Evolutionary conservation across 1,140 invertebrate genomes (phyloP).

Genomic region (Scaptomyza pallida): DNA sequence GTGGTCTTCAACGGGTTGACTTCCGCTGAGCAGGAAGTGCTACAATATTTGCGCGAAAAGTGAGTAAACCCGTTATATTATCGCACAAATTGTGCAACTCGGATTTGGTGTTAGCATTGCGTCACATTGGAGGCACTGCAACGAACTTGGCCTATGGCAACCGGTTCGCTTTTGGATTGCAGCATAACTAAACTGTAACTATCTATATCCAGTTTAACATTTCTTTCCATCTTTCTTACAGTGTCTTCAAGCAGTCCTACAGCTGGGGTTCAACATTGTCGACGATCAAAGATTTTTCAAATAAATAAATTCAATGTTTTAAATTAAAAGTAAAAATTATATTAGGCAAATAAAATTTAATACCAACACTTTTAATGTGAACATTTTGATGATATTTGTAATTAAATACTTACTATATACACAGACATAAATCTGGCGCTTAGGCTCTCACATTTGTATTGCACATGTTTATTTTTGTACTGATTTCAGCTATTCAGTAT

Average conservation of each 20-base stretch:
- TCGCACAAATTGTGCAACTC: constrained; percentile 56
- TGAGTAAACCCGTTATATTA: constrained; percentile 82
- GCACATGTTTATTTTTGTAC: background rate
- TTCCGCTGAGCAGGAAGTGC: constrained; percentile 86
- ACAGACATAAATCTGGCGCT: background rate
- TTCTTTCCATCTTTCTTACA: constrained; percentile 38
- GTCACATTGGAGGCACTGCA: constrained; percentile 46
- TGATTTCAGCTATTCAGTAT: constrained; percentile 25
- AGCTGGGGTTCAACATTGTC: constrained; percentile 77
- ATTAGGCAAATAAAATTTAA: no score
- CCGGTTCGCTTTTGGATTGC: constrained; percentile 22
- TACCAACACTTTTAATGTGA: no score
- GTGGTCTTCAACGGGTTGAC: constrained; percentile 86
- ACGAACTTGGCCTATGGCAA: constrained; percentile 69
- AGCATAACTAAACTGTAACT: constrained; percentile 19
- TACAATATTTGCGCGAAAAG: constrained; percentile 87
- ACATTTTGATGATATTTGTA: no score
- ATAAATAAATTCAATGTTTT: background rate
- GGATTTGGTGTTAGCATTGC: constrained; percentile 71
- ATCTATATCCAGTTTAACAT: background rate
- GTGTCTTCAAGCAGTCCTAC: constrained; percentile 75
- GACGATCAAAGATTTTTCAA: constrained; percentile 38
- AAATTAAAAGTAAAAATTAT: no score
- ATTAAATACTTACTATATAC: no score
- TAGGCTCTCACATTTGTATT: background rate